phyloP scores from a whole-genome alignment of 2,113 vertebrate genomes.

The Tonatia bakeri region DNA sequence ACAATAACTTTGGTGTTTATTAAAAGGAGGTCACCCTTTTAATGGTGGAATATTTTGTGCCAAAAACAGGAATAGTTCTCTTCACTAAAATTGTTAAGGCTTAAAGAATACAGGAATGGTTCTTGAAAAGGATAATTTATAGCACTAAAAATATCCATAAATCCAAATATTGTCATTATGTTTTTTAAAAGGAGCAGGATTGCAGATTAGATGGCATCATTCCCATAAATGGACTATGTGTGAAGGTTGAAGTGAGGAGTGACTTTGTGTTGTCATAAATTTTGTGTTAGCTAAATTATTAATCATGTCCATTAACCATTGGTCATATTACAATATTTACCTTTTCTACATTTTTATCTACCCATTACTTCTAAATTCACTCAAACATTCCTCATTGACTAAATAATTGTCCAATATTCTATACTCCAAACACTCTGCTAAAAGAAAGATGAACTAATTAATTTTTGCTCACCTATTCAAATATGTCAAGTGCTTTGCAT shows the following conservation, averaged over 20 bases:
- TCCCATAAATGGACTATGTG: neutral
- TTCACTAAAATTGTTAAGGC: constrained; percentile 60
- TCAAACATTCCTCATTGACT: neutral
- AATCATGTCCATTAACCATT: neutral
- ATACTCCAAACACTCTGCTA: neutral
- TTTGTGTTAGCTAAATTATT: neutral
- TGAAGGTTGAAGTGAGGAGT: neutral
- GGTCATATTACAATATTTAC: neutral
- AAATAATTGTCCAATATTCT: neutral
- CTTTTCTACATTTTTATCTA: neutral
- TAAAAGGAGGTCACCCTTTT: constrained; percentile 79
- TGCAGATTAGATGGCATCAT: neutral
- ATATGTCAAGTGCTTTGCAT: neutral
- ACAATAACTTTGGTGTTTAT: constrained; percentile 78
- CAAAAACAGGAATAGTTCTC: constrained; percentile 69
- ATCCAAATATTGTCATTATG: neutral
- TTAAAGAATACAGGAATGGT: constrained; percentile 61
- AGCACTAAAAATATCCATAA: constrained; percentile 35
- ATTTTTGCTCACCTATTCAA: neutral
- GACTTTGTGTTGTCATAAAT: neutral
- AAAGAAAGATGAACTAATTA: neutral
- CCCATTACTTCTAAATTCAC: neutral
- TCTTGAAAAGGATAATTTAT: constrained; percentile 40
- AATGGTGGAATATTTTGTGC: constrained; percentile 79
- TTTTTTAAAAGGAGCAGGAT: neutral